Base-by-base conservation (phyloP, 1,140 invertebrate species). In the Drosophila persimilis region DNA sequence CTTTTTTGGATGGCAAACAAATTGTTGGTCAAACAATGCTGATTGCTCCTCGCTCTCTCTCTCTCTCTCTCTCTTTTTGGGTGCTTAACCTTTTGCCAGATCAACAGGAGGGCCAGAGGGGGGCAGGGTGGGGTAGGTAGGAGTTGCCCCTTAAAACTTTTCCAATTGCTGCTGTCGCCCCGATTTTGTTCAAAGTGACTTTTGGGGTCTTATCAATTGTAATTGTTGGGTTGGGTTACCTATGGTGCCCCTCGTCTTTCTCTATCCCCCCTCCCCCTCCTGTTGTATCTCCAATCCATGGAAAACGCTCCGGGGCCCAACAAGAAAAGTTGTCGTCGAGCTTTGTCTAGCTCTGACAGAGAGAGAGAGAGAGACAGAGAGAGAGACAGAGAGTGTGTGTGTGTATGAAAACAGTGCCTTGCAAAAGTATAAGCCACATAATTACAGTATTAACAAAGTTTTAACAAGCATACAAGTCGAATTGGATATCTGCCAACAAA, bases 161-260 rank as follows among this genome's bases (percentile, higher is more conserved):
- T 86, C 69, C 81, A 73, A 77, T 77, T 83, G 61, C 75, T 52
- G 51, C 24, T 55, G 71, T 72, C 47, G 54, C 55, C 44, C 35
- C 58, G 77, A 57, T 45, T 62, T 52, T 47, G 54, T 64, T 77
- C 77, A 86, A 86, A 80, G 51, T 85, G 80, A 85, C 81, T 85
- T 85, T 39, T 39, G 35, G 35, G 77, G 70, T 81, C 81, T 86
- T 85, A 81, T 86, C 81, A 85, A 85, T 85, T 85, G 77, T 85
- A 77, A 86, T 85, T 85, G 81, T 65, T 69, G 77, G 24, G 35
- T 13, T 13, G 51, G 51, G 64, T 57, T 69, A 70, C 66, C 66
- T 56, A 54, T 39, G 31, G 44, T n/a, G n/a, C 53, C 13, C 8
- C 24, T 13, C 24, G 24, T 24, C 54, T 43, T 35, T 43, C 20